Conservation (phyloP, 2,797 vertebrate genomes). For the Sarcoramphus papa region DNA sequence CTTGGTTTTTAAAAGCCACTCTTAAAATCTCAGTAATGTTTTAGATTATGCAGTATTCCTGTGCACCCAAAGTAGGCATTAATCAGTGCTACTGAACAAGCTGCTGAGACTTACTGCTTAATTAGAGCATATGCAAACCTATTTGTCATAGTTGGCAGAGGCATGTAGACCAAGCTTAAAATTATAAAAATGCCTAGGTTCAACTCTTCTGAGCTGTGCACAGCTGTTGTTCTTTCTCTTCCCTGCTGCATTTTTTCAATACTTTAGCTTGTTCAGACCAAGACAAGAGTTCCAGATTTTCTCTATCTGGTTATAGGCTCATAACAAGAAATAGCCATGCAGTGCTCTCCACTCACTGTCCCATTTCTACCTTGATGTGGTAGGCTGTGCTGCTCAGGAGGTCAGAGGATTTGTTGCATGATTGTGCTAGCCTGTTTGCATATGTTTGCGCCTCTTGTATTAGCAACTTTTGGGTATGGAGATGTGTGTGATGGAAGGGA, state of each 20-base stretch:
- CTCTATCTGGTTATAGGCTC: fast-evolving
- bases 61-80: background rate
- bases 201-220: background rate
- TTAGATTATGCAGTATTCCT: background rate
- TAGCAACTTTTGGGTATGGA: fast-evolving
- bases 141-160: slow-evolving; percentile 10
- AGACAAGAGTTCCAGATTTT: fast-evolving
- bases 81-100: background rate
- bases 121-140: slow-evolving; percentile 1
- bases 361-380: fast-evolving
- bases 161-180: background rate
- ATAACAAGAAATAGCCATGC: fast-evolving
- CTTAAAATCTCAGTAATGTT: background rate
- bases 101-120: slow-evolving; percentile 24
- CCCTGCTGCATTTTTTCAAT: background rate
- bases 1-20: slow-evolving; percentile 23
- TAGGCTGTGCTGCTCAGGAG: background rate
- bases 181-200: background rate
- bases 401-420: fast-evolving
- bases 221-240: background rate
- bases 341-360: fast-evolving
- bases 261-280: background rate
- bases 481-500: fast-evolving
- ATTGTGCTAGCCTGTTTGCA: fast-evolving
- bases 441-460: fast-evolving